Percentiles rank a stretch among this genome's conserved stretches.
These are phyloP conservation scores for Lasioglossum calceatum DNA, from an alignment of 2,888 invertebrate genomes.

Conservation along the genomic window DNA sequence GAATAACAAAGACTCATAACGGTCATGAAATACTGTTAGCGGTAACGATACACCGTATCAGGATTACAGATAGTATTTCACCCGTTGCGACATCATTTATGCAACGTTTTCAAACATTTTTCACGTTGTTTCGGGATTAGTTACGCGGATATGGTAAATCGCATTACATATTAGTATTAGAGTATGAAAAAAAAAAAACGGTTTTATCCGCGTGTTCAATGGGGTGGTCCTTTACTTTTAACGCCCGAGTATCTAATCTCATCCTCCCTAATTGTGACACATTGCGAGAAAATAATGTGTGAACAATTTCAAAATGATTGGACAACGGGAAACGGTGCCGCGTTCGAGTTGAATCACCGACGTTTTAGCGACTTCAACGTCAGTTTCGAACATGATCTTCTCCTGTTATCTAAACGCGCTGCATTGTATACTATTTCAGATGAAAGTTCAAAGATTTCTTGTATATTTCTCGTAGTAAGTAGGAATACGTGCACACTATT, in stretches of 20 bases:
- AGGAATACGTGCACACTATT: not conserved
- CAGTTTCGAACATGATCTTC: not conserved
- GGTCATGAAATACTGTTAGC: conserved; percentile 11
- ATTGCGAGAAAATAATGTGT: not conserved
- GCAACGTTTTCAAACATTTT: conserved; percentile 18
- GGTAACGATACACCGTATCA: conserved; percentile 30
- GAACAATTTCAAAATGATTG: not conserved
- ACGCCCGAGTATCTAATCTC: not conserved
- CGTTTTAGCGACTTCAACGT: not conserved
- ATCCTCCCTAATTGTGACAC: not conserved
- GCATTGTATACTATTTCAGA: not conserved
- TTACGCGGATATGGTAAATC: conserved; percentile 36
- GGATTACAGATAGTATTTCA: conserved; percentile 39
- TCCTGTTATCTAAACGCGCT: not conserved
- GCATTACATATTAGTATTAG: conserved; percentile 19
- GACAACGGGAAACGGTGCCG: not conserved
- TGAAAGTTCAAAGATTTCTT: not conserved
- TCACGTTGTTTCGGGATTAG: conserved; percentile 15
- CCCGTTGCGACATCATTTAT: conserved; percentile 44
- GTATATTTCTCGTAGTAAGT: not conserved
- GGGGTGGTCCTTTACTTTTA: not conserved
- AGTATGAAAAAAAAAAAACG: not conserved
- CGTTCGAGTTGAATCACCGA: not conserved
- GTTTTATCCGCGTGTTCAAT: conserved; percentile 29
- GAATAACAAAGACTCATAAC: conserved; percentile 5